phyloP scores from a whole-genome alignment of 2,797 vertebrate species.

The Notolepis coatsorum region DNA sequence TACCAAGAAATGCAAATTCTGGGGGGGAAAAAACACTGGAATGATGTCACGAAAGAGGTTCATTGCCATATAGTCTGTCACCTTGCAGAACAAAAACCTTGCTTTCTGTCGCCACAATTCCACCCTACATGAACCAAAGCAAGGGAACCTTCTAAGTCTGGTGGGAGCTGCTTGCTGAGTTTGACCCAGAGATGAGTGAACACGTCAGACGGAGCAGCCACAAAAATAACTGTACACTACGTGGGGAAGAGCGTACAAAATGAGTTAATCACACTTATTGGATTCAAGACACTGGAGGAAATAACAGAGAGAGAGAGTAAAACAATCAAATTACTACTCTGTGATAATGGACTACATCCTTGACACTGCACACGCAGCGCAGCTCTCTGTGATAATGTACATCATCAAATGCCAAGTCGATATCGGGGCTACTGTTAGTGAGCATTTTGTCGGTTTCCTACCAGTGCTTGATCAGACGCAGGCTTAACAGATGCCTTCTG shows the following conservation, averaged over 20 bases:
- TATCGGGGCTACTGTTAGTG: neutral
- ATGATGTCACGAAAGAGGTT: too few species aligned
- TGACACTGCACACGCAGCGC: neutral
- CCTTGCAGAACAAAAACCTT: too few species aligned
- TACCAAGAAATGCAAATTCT: too few species aligned
- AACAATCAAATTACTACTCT: neutral
- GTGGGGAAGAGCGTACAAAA: neutral
- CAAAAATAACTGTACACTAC: neutral
- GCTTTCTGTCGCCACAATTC: too few species aligned
- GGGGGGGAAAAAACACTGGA: too few species aligned
- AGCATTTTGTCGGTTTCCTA: neutral
- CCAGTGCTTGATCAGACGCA: neutral
- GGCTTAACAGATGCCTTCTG: too few species aligned
- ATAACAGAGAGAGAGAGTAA: neutral
- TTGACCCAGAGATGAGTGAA: neutral
- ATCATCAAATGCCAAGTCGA: neutral
- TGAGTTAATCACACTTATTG: neutral
- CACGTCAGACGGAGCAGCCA: neutral
- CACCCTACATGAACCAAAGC: neutral
- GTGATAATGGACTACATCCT: neutral
- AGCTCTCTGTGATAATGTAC: neutral
- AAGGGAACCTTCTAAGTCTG: neutral
- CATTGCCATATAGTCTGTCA: too few species aligned
- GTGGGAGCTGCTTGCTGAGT: neutral
- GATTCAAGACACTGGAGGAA: neutral